Evolutionary conservation across 1,140 invertebrate genomes (phyloP).

Genomic region (Eufriesea mexicana): DNA sequence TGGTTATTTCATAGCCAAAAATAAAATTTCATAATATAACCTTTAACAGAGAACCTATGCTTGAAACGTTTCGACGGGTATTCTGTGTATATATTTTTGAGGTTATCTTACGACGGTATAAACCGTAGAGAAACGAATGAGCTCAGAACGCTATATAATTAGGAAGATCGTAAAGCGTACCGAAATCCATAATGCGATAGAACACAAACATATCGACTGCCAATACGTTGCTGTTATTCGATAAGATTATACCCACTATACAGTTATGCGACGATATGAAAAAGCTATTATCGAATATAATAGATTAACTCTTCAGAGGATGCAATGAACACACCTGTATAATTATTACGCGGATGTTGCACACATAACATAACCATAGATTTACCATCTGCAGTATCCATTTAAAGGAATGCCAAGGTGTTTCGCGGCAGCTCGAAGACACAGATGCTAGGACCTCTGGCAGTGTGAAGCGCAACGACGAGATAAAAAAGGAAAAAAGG

Average conservation of each 20-base stretch:
- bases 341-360: slow-evolving; percentile 12
- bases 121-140: background rate
- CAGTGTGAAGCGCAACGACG: background rate
- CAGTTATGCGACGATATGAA: background rate
- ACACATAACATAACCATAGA: background rate
- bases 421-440: slow-evolving; percentile 23
- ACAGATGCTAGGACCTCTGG: background rate
- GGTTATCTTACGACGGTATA: too few species aligned
- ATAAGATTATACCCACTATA: background rate
- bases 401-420: slow-evolving; percentile 18
- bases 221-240: background rate
- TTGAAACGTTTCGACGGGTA: background rate
- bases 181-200: background rate
- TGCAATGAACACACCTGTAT: background rate
- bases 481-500: slow-evolving; percentile 4
- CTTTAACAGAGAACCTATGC: background rate
- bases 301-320: background rate
- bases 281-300: background rate
- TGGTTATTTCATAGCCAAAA: too few species aligned
- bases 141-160: background rate
- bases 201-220: background rate
- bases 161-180: background rate
- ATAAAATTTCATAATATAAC: background rate
- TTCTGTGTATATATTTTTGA: too few species aligned
- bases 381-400: slow-evolving; percentile 9